A percentile compares a stretch with the other conserved stretches of the same genome.
These are phyloP conservation scores for Caenorhabditis afra DNA, from an alignment of 2,888 invertebrate species.

Conservation along the genomic window DNA sequence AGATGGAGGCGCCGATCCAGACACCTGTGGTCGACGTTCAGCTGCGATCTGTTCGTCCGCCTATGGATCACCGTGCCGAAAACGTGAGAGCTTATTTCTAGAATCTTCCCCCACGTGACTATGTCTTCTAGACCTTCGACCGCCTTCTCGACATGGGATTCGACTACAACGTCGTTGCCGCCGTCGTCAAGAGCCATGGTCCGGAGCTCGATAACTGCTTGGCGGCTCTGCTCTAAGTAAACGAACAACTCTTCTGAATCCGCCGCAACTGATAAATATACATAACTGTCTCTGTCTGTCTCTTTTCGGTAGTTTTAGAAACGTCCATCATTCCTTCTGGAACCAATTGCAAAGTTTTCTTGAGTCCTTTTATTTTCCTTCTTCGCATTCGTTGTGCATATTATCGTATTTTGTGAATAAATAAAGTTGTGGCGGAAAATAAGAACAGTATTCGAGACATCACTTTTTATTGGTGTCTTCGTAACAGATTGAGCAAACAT, in stretches of 20 bases:
- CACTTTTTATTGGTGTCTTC: not conserved
- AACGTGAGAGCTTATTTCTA: slow-evolving; percentile 2
- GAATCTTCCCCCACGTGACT: not conserved
- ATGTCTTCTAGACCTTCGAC: slow-evolving; percentile 36
- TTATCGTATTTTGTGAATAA: slow-evolving; percentile 1
- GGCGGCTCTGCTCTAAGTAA: slow-evolving; percentile 11
- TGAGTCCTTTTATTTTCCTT: not conserved
- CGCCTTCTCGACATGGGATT: slow-evolving; percentile 52
- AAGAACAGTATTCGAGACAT: not conserved
- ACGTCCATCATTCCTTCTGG: slow-evolving; percentile 17
- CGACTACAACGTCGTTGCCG: slow-evolving; percentile 42
- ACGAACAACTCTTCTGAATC: not conserved
- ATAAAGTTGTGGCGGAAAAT: slow-evolving; percentile 38
- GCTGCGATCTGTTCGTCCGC: not conserved
- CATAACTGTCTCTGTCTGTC: not conserved
- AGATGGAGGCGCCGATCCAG: not conserved
- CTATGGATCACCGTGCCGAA: not conserved
- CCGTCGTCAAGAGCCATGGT: slow-evolving; percentile 23
- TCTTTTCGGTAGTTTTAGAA: not conserved
- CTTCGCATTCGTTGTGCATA: not conserved
- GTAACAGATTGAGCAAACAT: slow-evolving; percentile 1
- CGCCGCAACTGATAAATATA: slow-evolving; percentile 16
- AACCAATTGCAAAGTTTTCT: not conserved
- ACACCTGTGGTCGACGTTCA: not conserved
- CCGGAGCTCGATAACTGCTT: slow-evolving; percentile 25